Conservation (phyloP, 2,113 vertebrate genomes). For the Sardina pilchardus region DNA sequence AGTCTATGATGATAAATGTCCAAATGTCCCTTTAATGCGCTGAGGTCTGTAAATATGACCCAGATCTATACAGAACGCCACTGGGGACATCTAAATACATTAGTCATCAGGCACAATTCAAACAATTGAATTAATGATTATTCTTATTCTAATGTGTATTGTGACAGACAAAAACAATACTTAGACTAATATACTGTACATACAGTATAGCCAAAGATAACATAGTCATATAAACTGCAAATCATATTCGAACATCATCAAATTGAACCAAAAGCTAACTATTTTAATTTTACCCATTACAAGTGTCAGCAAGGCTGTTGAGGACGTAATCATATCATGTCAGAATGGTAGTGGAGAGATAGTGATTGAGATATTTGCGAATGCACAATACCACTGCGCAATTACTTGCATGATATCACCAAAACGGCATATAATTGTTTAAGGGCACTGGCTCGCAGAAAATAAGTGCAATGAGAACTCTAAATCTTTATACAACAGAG, state of each 20-base stretch:
- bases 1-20: background rate
- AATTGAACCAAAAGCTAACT: background rate
- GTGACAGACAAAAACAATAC: background rate
- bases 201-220: too few relatives aligned
- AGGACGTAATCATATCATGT: background rate
- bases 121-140: background rate
- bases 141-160: background rate
- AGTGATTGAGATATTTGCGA: background rate
- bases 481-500: slow-evolving; percentile 11
- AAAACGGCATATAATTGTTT: background rate
- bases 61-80: background rate
- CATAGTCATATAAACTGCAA: too few relatives aligned
- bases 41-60: background rate
- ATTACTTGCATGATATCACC: background rate
- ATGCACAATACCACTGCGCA: background rate
- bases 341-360: background rate
- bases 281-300: background rate
- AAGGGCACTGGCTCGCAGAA: background rate
- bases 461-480: background rate
- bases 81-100: background rate
- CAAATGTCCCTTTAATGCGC: background rate
- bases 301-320: background rate
- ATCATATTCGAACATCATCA: background rate
- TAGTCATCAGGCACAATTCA: background rate
- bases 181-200: too few relatives aligned